These are phyloP conservation scores for Drosophila busckii DNA, from an alignment of 1,140 invertebrate species.

Conservation along the genomic window DNA sequence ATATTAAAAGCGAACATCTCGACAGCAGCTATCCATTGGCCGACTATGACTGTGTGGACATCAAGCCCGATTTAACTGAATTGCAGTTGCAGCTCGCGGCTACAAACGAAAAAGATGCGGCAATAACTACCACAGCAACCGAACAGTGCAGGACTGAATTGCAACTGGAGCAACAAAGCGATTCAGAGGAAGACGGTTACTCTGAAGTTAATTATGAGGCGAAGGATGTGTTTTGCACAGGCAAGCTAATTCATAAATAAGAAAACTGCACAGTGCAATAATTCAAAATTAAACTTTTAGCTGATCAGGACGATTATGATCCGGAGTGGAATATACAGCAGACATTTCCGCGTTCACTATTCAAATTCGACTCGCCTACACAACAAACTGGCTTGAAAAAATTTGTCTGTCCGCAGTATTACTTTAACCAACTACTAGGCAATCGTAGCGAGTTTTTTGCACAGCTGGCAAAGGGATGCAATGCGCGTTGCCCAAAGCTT, in stretches of 20 bases:
- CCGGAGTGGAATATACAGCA: constrained; percentile 47
- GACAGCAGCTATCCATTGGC: constrained; percentile 41
- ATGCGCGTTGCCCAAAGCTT: constrained; percentile 1
- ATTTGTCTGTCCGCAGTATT: constrained; percentile 33
- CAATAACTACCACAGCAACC: not conserved
- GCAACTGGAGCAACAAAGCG: constrained; percentile 54
- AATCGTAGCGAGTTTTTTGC: constrained; percentile 41
- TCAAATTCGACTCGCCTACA: constrained; percentile 33
- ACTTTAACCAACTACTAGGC: constrained; percentile 54
- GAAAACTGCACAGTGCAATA: not conserved
- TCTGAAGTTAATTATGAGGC: constrained; percentile 46
- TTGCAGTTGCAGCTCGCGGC: constrained; percentile 45
- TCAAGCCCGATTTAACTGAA: constrained; percentile 57
- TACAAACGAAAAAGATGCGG: not conserved
- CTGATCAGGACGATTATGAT: constrained; percentile 49
- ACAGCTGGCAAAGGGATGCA: constrained; percentile 30
- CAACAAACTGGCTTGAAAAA: constrained; percentile 40
- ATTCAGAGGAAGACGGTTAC: constrained; percentile 63
- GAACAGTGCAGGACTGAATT: constrained; percentile 5
- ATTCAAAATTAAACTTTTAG: constrained; percentile 6
- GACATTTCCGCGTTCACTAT: constrained; percentile 29
- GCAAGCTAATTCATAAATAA: constrained; percentile 19
- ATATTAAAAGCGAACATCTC: constrained; percentile 31
- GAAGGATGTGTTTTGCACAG: constrained; percentile 45
- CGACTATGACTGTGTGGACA: constrained; percentile 51